Evolutionary conservation across 1,140 invertebrate species (phyloP), one percentile per base, ranked within the genome.

Genomic region (Melitaea cinxia): DNA sequence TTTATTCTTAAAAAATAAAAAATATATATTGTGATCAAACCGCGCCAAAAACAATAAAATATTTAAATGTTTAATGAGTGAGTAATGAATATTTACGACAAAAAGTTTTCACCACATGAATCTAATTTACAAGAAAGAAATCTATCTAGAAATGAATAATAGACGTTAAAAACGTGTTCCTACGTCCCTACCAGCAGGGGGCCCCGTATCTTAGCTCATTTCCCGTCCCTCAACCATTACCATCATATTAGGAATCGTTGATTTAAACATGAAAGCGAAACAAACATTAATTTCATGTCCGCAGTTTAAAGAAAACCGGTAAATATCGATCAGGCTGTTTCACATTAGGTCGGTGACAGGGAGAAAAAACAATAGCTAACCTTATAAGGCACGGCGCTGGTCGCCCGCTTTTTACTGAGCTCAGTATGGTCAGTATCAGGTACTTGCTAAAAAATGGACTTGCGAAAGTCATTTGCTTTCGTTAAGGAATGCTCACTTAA

Each of bases 291-390:
- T 68, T 66, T 54, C 23, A 35, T 60, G 64, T 33, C 47, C 37
- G 58, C 60, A 65, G 64, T 75, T 77, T 73, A 53, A 75, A 47
- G 54, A 65, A 72, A 77, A 78, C 73, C 73, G 68, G 75, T 75
- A 72, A 74, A 68, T 64, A 68, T 72, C 59, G 60, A 69, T 67
- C 75, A 72, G 68, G 14, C 57, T 21, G 50, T 68, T 74, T 71
- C 69, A 54, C 68, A 58, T 73, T 57, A 65, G 57, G 56, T 64
- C 69, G 69, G 35, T 65, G 70, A 69, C 70, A 64, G 66, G 28
- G 30, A 14, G 64, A 45, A 75, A 67, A 75, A 71, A 78, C 75
- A 75, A 78, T 72, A 69, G 70, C 50, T 42, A 35, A 23, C 73
- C 68, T 45, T 75, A 75, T 78, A 75, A 59, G 76, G 76, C 14